Evolutionary conservation across 2,113 vertebrate species (phyloP).

Genomic region (Coregonus clupeaformis): DNA sequence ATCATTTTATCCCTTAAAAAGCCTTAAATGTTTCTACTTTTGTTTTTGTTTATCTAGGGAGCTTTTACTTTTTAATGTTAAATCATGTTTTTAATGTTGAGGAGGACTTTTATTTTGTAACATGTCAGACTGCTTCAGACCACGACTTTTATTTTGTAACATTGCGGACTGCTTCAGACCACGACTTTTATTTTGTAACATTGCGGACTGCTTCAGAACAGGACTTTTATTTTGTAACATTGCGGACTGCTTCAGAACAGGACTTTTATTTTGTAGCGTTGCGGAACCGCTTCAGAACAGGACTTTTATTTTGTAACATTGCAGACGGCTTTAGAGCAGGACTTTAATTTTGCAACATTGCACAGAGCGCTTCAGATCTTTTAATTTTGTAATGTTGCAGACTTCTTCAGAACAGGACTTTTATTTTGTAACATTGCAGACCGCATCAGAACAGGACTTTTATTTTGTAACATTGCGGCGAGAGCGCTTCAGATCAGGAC

Average conservation of each 20-base stretch:
- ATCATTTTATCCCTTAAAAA: conserved; percentile 62
- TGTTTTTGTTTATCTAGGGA: conserved; percentile 49
- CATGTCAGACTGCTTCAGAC: conserved; percentile 50
- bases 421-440: conserved; percentile 17
- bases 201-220: conserved; percentile 53
- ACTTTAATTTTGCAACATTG: not conserved
- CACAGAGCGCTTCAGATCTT: conserved; percentile 54
- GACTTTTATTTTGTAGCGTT: not conserved
- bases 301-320: not conserved
- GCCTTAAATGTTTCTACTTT: conserved; percentile 66
- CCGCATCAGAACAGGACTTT: conserved; percentile 48
- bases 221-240: not conserved
- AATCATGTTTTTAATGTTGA: conserved; percentile 3
- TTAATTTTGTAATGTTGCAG: not conserved
- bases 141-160: conserved; percentile 12
- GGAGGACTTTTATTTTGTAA: no score
- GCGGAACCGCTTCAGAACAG: conserved; percentile 55
- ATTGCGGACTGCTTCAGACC: conserved; percentile 42
- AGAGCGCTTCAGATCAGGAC: not conserved
- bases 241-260: no score
- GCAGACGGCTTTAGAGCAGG: no score
- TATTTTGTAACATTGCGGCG: not conserved
- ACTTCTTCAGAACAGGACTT: no score
- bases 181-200: no score
- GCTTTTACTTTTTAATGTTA: conserved; percentile 52